Percentiles rank a stretch among this genome's conserved stretches.
Conservation (phyloP, 2,113 vertebrate species). For the Rhabdomys dilectus region DNA sequence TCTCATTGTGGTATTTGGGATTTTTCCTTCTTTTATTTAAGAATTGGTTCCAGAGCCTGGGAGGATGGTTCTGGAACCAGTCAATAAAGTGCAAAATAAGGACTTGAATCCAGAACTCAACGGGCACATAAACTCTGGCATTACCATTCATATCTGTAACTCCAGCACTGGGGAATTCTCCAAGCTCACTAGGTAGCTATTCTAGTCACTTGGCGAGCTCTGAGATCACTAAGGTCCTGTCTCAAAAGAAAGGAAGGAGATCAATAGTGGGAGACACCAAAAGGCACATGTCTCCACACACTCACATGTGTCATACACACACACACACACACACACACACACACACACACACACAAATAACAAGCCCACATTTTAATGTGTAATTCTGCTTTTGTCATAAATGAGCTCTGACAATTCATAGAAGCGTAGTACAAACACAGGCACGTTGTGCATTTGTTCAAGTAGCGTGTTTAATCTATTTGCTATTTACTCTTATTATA, state of each 20-base stretch:
- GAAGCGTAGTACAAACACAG: slow-evolving; percentile 60
- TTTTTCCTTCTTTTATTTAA: background rate
- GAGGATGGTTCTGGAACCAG: background rate
- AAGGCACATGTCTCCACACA: background rate
- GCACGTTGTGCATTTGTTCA: background rate
- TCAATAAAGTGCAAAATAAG: background rate
- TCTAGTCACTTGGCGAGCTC: background rate
- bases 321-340: background rate
- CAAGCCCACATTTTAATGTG: background rate
- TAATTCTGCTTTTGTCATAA: slow-evolving; percentile 47
- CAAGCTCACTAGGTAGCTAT: background rate
- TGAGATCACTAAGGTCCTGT: too few relatives aligned
- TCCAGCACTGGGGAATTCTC: background rate
- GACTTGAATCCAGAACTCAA: background rate
- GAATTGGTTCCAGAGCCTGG: background rate
- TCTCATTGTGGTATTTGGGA: slow-evolving; percentile 31
- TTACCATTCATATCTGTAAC: background rate
- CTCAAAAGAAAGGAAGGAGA: background rate
- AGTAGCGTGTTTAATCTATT: background rate
- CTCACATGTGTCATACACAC: background rate
- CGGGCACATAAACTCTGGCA: background rate
- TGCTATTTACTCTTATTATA: background rate
- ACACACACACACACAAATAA: background rate
- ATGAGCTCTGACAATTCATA: slow-evolving; percentile 45
- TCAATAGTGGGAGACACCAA: background rate